phyloP scores from a whole-genome alignment of 53 echinoderm and acorn worm species.

The Patiria pectinifera region DNA sequence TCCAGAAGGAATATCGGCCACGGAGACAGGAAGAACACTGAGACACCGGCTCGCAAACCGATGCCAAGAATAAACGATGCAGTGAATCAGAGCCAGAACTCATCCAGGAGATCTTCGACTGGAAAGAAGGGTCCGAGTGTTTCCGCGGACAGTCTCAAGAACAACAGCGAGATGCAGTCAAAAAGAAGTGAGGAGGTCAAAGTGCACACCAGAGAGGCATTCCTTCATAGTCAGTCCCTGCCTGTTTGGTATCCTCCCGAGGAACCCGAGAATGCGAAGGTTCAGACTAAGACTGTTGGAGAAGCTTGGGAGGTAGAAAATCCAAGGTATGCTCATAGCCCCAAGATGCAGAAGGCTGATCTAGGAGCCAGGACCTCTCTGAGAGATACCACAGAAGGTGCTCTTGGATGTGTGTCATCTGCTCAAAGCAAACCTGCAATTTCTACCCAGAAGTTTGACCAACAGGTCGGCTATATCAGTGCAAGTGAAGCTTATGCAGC shows the following conservation, averaged over 20 bases:
- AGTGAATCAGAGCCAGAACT: conserved; percentile 11
- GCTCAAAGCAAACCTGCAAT: not conserved
- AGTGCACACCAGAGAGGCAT: conserved; percentile 69
- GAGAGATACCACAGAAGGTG: conserved; percentile 12
- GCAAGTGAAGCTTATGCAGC: conserved; percentile 3
- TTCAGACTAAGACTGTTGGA: conserved; percentile 6
- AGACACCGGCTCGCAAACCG: not conserved
- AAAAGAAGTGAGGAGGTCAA: conserved; percentile 69
- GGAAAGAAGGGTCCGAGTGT: conserved; percentile 47
- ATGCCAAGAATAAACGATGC: conserved; percentile 7
- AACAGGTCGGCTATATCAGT: conserved; percentile 15
- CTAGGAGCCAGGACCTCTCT: conserved; percentile 4
- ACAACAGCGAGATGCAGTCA: conserved; percentile 58
- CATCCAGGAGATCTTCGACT: not conserved
- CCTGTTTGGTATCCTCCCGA: conserved; percentile 72
- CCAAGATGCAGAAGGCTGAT: conserved; percentile 47
- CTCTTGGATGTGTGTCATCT: not conserved
- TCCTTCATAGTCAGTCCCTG: conserved; percentile 63
- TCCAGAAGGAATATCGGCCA: not conserved
- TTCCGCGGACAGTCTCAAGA: conserved; percentile 11
- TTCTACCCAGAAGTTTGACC: not conserved
- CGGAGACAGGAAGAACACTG: conserved; percentile 13
- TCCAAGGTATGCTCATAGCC: conserved; percentile 63
- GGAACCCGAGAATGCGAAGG: conserved; percentile 21
- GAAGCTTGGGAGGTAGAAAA: conserved; percentile 75